Evolutionary conservation across 2,888 invertebrate species (phyloP), one percentile per base, ranked within the genome.

Genomic region (Holacanthella duospinosa): DNA sequence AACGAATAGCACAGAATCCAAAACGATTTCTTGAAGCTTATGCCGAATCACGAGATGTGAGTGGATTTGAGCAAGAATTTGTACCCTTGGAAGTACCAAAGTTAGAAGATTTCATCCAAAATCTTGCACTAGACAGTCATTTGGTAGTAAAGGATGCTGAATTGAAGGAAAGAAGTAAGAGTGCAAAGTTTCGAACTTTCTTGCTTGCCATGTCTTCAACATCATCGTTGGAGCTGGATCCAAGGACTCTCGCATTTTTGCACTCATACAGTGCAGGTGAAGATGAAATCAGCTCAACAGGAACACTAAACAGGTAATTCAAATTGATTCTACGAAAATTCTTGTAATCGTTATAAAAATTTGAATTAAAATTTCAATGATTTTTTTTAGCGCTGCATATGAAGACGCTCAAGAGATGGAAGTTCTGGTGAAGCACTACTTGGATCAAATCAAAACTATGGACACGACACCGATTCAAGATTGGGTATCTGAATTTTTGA

Each of bases 371-470:
- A 12, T 36, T 6, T 36, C 6, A 16, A 6, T 36, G 6, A 36
- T 36, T 36, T 36, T 36, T 36, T 36, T 36, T 16, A 44, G 19
- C 28, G 6, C 21, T n/a, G 62, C 63, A 29, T 44, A 24, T 9
- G 27, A 54, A 27, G 55, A 61, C 56, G 54, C 58, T 9, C 64
- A 67, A 9, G 53, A 66, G 24, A 60, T 67, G 36, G 59, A 64
- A 16, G n/a, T 4, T 26, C 53, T 66, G 25, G 60, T 71, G 6
- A 65, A 68, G 21, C 58, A 62, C 1, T 70, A 64, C 55, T 48
- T 71, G 6, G 64, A 68, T 26, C 66, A 68, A 29, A 67, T 71
- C 29, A 65, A 65, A 43, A 48, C 57, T 29, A 65, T 64, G 2
- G 66, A 68, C 48, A 65, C 68, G 29, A 64, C 66, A 12, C 63